Evolutionary conservation across 2,797 vertebrate genomes (phyloP).

Genomic region (Melanotaenia pygmaea): DNA sequence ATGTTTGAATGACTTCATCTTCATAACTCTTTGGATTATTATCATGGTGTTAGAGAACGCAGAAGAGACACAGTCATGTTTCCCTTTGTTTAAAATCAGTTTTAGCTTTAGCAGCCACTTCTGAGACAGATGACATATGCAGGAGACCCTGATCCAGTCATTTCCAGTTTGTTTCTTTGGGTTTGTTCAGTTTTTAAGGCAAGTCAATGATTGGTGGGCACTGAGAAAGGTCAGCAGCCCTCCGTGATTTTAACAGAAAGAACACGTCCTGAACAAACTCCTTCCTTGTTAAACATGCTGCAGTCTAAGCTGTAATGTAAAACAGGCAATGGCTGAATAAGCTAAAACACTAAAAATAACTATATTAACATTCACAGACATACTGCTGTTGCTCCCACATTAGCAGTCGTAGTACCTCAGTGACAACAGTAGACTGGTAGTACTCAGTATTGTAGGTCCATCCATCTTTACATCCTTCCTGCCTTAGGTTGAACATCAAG

Average conservation of each 20-base stretch:
- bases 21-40: background rate
- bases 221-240: background rate
- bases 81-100: background rate
- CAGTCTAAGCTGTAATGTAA: slow-evolving; percentile 5
- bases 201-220: slow-evolving; percentile 28
- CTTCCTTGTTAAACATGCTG: background rate
- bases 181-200: background rate
- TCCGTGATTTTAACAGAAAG: background rate
- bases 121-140: no score
- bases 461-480: slow-evolving; percentile 65
- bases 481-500: slow-evolving; percentile 36
- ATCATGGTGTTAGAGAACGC: background rate
- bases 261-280: background rate
- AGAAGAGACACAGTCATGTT: background rate
- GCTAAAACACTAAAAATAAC: background rate
- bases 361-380: background rate
- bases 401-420: slow-evolving; percentile 53
- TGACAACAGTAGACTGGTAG: slow-evolving; percentile 63
- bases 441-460: slow-evolving; percentile 64
- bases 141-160: slow-evolving; percentile 1
- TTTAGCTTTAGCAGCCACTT: background rate
- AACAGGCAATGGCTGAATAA: background rate
- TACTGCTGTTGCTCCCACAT: background rate
- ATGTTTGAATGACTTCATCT: no score
- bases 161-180: slow-evolving; percentile 5